A percentile compares a stretch with the other conserved stretches of the same genome.
These are phyloP conservation scores for Ditylenchus dipsaci DNA, from an alignment of 1,140 invertebrate genomes.

Conservation along the genomic window DNA sequence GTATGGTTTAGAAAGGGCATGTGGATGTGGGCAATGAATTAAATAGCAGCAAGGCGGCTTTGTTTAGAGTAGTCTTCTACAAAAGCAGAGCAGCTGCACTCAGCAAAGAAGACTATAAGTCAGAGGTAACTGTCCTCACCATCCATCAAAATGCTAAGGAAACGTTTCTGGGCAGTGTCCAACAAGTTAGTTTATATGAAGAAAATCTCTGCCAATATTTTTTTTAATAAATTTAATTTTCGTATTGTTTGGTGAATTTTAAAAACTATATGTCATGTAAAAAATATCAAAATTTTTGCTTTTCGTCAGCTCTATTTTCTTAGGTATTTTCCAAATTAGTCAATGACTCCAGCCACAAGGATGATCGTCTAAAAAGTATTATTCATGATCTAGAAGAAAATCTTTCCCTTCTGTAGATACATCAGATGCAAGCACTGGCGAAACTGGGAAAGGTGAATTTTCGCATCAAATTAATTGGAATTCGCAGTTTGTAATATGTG, in stretches of 20 bases:
- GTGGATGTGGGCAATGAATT: constrained; percentile 50
- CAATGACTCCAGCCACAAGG: constrained; percentile 7
- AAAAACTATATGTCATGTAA: no score
- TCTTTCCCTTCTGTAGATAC: not conserved
- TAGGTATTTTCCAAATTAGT: constrained; percentile 26
- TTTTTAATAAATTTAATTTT: no score
- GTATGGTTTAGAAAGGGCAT: constrained; percentile 43
- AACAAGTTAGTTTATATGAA: constrained; percentile 2
- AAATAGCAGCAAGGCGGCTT: constrained; percentile 12
- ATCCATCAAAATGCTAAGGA: constrained; percentile 48
- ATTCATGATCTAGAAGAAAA: constrained; percentile 1
- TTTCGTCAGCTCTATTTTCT: no score
- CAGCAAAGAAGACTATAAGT: constrained; percentile 48
- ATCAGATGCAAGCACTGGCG: not conserved
- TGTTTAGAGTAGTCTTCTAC: constrained; percentile 55
- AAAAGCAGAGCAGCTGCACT: constrained; percentile 41
- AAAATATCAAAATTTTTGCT: no score
- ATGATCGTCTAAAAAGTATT: not conserved
- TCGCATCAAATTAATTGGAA: not conserved
- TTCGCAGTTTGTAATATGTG: not conserved
- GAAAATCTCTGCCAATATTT: not conserved
- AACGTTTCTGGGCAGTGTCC: constrained; percentile 35
- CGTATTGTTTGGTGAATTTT: not conserved
- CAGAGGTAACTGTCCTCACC: constrained; percentile 49
- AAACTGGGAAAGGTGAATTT: constrained; percentile 6